A percentile compares a stretch with the other conserved stretches of the same genome.
phyloP scores from a whole-genome alignment of 2,888 invertebrate species.

The Baccha elongata region DNA sequence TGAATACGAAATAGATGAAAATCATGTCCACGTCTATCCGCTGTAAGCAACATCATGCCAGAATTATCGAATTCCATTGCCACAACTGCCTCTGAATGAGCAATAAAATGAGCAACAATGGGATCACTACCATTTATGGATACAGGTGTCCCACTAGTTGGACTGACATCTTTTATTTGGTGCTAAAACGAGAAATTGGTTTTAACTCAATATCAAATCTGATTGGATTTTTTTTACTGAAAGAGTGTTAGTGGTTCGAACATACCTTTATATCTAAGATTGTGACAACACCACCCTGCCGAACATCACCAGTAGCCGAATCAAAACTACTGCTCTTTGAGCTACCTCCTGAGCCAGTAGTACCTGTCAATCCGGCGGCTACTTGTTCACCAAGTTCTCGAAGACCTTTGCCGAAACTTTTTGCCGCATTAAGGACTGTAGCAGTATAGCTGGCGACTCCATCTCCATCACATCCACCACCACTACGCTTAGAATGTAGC shows the following conservation, averaged over 20 bases:
- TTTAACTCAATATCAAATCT: neutral
- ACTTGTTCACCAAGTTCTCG: slow-evolving; percentile 95
- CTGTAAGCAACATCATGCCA: slow-evolving; percentile 94
- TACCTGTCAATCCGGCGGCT: slow-evolving; percentile 93
- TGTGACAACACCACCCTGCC: slow-evolving; percentile 94
- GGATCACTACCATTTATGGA: slow-evolving; percentile 85
- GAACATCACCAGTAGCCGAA: slow-evolving; percentile 83
- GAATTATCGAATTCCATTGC: slow-evolving; percentile 95
- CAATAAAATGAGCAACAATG: slow-evolving; percentile 93
- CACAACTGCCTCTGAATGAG: slow-evolving; percentile 94
- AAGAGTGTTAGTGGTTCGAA: neutral
- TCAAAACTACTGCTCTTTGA: slow-evolving; percentile 83
- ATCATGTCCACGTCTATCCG: slow-evolving; percentile 95
- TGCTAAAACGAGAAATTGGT: slow-evolving; percentile 75
- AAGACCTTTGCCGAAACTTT: slow-evolving; percentile 94
- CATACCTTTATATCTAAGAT: slow-evolving; percentile 91
- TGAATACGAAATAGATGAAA: slow-evolving; percentile 98
- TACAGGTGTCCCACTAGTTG: slow-evolving; percentile 80
- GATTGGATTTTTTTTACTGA: neutral
- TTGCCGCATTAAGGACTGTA: slow-evolving; percentile 96
- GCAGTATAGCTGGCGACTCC: slow-evolving; percentile 95
- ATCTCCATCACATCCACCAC: slow-evolving; percentile 93
- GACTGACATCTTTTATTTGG: slow-evolving; percentile 80
- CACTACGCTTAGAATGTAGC: slow-evolving; percentile 89
- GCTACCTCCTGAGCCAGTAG: slow-evolving; percentile 80